Evolutionary conservation across 2,113 vertebrate genomes (phyloP), one percentile per base, ranked within the genome.

Genomic region (Urocolius indicus): DNA sequence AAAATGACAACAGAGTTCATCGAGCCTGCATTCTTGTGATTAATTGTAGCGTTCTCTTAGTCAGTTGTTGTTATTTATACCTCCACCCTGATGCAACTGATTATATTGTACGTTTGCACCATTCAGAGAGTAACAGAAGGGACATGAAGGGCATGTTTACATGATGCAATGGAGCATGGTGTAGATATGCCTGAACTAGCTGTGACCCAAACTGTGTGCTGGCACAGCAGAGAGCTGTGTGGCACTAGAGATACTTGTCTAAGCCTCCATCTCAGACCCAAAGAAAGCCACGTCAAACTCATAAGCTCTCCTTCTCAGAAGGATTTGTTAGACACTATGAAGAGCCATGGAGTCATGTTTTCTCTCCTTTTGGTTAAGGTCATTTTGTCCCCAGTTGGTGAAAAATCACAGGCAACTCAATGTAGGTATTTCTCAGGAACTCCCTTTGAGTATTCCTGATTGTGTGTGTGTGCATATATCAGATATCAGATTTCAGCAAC

Each of bases 1-100:
- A 96, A 90, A 94, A 93, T 93, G 82, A 79, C 89, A 95, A 68
- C 83, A 55, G 61, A 68, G 67, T 94, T 93, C 71, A 95, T 46
- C 2, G 15, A 95, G 52, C 30, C 90, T 84, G 16, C 65, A 36
- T 95, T 92, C 58, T 62, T 51, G 24, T 84, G 88, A 94, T 84
- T 93, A 94, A 88, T 84, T 94, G 65, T 84, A 58, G 38, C 41
- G 43, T 85, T 81, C 80, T 86, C 69, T 66, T 92, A 94, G 94
- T 95, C 83, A 86, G 62, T 81, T 94, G 69, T 65, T 94, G 72
- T 85, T 96, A 96, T 96, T 96, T 96, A 92, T 89, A 95, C 46
- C 76, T 93, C 80, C 12, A 36, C 36, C 69, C 84, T 90, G 67
- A 22, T 79, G 45, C 36, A 58, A 14, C 74, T 75, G 65, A 87